A percentile compares a stretch with the other conserved stretches of the same genome.
phyloP scores from a whole-genome alignment of 2,113 vertebrate species.

The Nycticebus coucang region DNA sequence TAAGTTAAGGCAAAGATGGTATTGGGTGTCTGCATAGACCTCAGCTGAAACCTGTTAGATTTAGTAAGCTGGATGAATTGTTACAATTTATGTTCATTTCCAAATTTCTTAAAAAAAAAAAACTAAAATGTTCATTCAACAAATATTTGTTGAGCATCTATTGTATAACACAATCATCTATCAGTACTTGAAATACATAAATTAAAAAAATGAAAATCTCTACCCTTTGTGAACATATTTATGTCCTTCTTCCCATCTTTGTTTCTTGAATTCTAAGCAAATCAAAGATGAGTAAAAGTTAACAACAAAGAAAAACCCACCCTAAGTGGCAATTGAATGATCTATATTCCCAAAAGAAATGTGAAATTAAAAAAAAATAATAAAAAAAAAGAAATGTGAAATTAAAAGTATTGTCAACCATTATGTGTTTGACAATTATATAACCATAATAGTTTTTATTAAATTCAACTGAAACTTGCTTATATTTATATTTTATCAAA shows the following conservation, averaged over 20 bases:
- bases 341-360: conserved; percentile 32
- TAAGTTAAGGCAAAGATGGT: neutral
- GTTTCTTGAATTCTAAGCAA: no score
- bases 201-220: no score
- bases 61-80: conserved; percentile 5
- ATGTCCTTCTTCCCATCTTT: no score
- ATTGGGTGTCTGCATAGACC: neutral
- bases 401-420: conserved; percentile 35
- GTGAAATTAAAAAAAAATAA: conserved; percentile 52
- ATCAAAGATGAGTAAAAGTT: no score
- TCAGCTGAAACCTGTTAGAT: neutral
- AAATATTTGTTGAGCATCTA: no score
- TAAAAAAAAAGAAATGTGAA: conserved; percentile 14
- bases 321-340: neutral
- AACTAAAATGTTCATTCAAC: no score
- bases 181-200: no score
- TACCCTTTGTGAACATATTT: no score
- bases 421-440: neutral
- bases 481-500: conserved; percentile 18
- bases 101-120: conserved; percentile 41
- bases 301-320: no score
- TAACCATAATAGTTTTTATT: neutral
- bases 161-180: no score
- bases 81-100: conserved; percentile 30
- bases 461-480: neutral